phyloP scores from a whole-genome alignment of 2,113 vertebrate species.

The Murina feae region DNA sequence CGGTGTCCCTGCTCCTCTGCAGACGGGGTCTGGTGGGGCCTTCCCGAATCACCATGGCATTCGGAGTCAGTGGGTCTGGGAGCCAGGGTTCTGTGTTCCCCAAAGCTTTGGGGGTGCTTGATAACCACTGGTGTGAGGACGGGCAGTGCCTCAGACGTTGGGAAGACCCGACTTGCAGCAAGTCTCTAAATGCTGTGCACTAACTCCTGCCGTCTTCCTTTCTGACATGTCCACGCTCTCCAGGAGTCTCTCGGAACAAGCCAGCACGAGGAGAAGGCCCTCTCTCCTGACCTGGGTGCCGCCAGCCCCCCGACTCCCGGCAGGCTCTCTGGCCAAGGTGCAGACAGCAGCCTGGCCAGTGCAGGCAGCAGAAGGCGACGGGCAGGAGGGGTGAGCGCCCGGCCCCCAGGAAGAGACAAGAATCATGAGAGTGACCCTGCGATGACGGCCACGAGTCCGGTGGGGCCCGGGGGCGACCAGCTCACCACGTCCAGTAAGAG shows the following conservation, averaged over 20 bases:
- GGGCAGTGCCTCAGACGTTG: not conserved
- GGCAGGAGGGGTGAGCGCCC: not conserved
- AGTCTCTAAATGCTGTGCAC: not conserved
- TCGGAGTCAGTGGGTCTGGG: not conserved
- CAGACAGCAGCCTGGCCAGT: constrained; percentile 52
- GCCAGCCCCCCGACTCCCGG: not conserved
- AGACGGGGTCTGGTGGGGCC: not conserved
- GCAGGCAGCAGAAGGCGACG: not conserved
- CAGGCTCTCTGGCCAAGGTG: not conserved
- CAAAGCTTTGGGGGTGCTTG: not conserved
- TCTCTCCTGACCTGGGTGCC: constrained; percentile 46
- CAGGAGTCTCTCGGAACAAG: constrained; percentile 74
- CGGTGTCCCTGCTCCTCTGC: not conserved
- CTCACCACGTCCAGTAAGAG: not conserved
- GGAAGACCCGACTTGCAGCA: not conserved
- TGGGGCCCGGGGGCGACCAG: not conserved
- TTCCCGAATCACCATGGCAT: not conserved
- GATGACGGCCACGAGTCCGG: not conserved
- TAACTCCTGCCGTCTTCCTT: not conserved
- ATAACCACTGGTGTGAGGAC: not conserved
- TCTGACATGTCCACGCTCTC: constrained; percentile 31
- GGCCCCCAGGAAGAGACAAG: not conserved
- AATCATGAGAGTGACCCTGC: not conserved
- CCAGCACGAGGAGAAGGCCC: constrained; percentile 57
- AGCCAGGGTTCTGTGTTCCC: not conserved